A percentile compares a stretch with the other conserved stretches of the same genome.
Conservation (phyloP, 2,797 vertebrate species). For the Enteromius mattozi region DNA sequence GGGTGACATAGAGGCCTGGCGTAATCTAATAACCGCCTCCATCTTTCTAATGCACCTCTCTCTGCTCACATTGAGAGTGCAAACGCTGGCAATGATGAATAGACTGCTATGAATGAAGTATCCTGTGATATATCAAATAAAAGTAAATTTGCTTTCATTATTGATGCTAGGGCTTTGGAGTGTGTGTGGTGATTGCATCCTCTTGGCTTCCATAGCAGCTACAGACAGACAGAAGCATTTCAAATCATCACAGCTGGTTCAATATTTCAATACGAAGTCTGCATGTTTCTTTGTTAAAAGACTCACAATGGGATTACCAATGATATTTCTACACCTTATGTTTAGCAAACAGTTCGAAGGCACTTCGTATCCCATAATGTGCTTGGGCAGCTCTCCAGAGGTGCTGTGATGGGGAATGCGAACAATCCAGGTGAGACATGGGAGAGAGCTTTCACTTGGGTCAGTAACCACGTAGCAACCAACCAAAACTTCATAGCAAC, state of each 20-base stretch:
- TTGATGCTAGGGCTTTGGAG: slow-evolving; percentile 56
- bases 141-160: slow-evolving; percentile 64
- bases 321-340: slow-evolving; percentile 37
- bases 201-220: slow-evolving; percentile 35
- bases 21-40: slow-evolving; percentile 61
- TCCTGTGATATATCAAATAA: slow-evolving; percentile 63
- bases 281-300: slow-evolving; percentile 43
- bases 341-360: slow-evolving; percentile 40
- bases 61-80: slow-evolving; percentile 51
- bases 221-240: slow-evolving; percentile 42
- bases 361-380: slow-evolving; percentile 31
- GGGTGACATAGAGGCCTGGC: slow-evolving; percentile 57
- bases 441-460: neutral
- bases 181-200: slow-evolving; percentile 42
- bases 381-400: slow-evolving; percentile 16
- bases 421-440: neutral
- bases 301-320: slow-evolving; percentile 52
- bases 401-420: neutral
- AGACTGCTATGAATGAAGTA: slow-evolving; percentile 63
- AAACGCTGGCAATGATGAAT: slow-evolving; percentile 63
- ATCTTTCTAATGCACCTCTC: slow-evolving; percentile 60
- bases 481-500: neutral
- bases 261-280: slow-evolving; percentile 46
- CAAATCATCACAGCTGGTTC: slow-evolving; percentile 44
- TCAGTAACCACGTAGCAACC: slow-evolving; percentile 6